Conservation (phyloP, 2,888 invertebrate genomes). For the Vannuccia rotundouncinata region DNA sequence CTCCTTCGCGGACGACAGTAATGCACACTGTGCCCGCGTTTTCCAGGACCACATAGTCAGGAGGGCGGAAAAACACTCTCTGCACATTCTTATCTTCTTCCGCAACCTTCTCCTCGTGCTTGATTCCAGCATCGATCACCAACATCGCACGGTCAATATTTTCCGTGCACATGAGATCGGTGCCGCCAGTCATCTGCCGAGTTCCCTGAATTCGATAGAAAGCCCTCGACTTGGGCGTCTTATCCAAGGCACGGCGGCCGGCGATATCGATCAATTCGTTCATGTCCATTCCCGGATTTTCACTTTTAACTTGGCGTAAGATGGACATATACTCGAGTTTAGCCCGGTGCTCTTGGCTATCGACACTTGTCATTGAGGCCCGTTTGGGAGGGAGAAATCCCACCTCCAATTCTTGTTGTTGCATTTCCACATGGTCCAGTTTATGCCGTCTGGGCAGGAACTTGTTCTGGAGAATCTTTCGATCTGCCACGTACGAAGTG, state of each 20-base stretch:
- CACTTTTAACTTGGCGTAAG: slow-evolving; percentile 74
- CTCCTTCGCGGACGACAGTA: slow-evolving; percentile 72
- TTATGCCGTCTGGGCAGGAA: slow-evolving; percentile 73
- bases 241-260: slow-evolving; percentile 60
- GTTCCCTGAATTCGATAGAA: slow-evolving; percentile 75
- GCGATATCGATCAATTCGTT: slow-evolving; percentile 72
- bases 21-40: slow-evolving; percentile 87
- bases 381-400: slow-evolving; percentile 7
- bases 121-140: slow-evolving; percentile 41
- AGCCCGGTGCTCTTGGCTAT: neutral
- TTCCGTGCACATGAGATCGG: slow-evolving; percentile 64
- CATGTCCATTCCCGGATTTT: slow-evolving; percentile 77
- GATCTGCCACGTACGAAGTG: slow-evolving; percentile 91
- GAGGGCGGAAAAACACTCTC: slow-evolving; percentile 78
- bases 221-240: slow-evolving; percentile 81
- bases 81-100: slow-evolving; percentile 53
- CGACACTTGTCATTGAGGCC: neutral
- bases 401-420: neutral
- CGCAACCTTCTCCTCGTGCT: slow-evolving; percentile 58
- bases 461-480: slow-evolving; percentile 58
- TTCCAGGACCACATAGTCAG: slow-evolving; percentile 90
- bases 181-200: slow-evolving; percentile 85
- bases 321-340: slow-evolving; percentile 72
- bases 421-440: slow-evolving; percentile 64
- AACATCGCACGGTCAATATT: slow-evolving; percentile 46